Evolutionary conservation across 1,140 invertebrate genomes (phyloP).

Genomic region (Oedothorax gibbosus): DNA sequence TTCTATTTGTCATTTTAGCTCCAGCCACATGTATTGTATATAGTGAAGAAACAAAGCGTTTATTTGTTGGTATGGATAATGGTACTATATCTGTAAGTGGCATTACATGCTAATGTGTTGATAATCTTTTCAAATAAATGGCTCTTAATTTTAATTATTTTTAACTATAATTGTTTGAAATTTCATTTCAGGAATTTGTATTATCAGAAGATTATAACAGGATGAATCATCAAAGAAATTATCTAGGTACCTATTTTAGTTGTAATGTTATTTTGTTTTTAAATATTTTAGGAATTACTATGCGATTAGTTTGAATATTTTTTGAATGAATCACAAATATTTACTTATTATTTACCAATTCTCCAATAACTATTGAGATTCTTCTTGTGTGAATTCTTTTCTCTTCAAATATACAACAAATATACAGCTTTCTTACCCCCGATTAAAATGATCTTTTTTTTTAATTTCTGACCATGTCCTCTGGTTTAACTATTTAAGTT

Average conservation of each 20-base stretch:
- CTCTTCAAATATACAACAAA: too few relatives aligned
- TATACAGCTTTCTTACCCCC: too few relatives aligned
- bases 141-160: conserved; percentile 18
- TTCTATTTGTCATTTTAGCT: conserved; percentile 63
- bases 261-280: too few relatives aligned
- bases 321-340: too few relatives aligned
- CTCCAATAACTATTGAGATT: too few relatives aligned
- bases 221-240: conserved; percentile 86
- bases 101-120: background rate
- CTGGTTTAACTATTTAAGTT: too few relatives aligned
- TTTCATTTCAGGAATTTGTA: conserved; percentile 82
- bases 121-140: background rate
- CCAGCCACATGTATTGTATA: conserved; percentile 85
- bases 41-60: conserved; percentile 82
- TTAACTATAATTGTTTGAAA: background rate
- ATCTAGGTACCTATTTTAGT: conserved; percentile 72
- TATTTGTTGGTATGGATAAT: conserved; percentile 97
- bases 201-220: conserved; percentile 94
- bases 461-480: too few relatives aligned
- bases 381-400: too few relatives aligned
- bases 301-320: too few relatives aligned
- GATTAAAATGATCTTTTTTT: too few relatives aligned
- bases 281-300: too few relatives aligned
- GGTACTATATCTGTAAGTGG: conserved; percentile 82
- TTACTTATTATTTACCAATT: too few relatives aligned